Evolutionary conservation across 2,113 vertebrate genomes (phyloP).

Genomic region (Megaleporinus macrocephalus): DNA sequence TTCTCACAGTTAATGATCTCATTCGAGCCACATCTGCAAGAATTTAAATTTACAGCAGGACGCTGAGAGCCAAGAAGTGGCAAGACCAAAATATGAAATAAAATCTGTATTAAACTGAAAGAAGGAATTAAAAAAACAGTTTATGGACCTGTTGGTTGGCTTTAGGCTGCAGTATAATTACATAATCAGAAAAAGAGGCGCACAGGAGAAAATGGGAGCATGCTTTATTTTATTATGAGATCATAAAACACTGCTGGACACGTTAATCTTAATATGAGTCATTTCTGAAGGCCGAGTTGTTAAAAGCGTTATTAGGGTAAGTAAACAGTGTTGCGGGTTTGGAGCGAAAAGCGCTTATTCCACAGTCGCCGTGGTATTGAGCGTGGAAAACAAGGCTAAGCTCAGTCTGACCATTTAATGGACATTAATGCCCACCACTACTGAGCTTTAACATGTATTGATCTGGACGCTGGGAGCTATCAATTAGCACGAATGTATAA

Average conservation of each 20-base stretch:
- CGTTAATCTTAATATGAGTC: slow-evolving; percentile 50
- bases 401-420: slow-evolving; percentile 26
- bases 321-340: slow-evolving; percentile 30
- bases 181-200: slow-evolving; percentile 35
- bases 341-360: slow-evolving; percentile 24
- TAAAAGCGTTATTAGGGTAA: slow-evolving; percentile 21
- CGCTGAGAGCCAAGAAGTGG: slow-evolving; percentile 11
- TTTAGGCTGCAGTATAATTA: slow-evolving; percentile 38
- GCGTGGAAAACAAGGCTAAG: slow-evolving; percentile 5
- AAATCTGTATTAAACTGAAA: slow-evolving; percentile 31
- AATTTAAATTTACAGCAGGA: slow-evolving; percentile 44
- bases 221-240: slow-evolving; percentile 35
- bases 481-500: slow-evolving; percentile 41
- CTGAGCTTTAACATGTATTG: slow-evolving; percentile 38
- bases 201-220: slow-evolving; percentile 30
- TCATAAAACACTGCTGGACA: slow-evolving; percentile 48
- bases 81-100: slow-evolving; percentile 44
- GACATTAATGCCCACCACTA: slow-evolving; percentile 29
- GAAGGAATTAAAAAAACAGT: not conserved
- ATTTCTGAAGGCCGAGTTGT: slow-evolving; percentile 40
- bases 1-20: slow-evolving; percentile 41
- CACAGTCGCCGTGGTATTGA: not conserved
- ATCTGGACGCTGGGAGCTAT: slow-evolving; percentile 19
- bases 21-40: slow-evolving; percentile 46
- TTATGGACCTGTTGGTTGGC: slow-evolving; percentile 36